Base-by-base conservation (phyloP, 1,140 invertebrate genomes). In the Ruditapes philippinarum region DNA sequence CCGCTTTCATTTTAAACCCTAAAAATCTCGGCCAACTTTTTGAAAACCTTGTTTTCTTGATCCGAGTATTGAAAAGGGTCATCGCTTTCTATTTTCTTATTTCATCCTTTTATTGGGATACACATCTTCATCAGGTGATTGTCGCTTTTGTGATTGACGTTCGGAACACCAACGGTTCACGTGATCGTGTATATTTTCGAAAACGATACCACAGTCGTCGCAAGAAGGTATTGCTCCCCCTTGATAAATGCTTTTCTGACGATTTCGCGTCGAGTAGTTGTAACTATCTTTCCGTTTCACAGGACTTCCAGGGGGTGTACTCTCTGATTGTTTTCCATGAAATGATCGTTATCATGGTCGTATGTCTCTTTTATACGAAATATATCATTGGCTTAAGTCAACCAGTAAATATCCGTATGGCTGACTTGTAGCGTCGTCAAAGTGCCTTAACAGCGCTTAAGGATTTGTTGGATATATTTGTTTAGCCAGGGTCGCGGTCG, bases 361-460 rank as follows among this genome's bases (percentile, higher is more conserved):
- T 7, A 7, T 14, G 5, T 45, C 42, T 14, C 14, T 45, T 45
- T 45, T 45, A 45, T 45, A 45, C 42, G 5, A 45, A 45, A 45
- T 45, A 45, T 45, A 45, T 45, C 42, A 7, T 14, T 33, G 33
- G 25, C 45, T 51, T 31, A 57, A 25, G 25, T 79, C 36, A n/a
- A 65, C 49, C 5, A 81, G 40, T 25, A 81, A 54, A 40, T 81
- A 65, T 2, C 79, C 60, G 33, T 70, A 49, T 3, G 60, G 80
- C 14, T 25, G 1, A 7, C 60, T 82, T 1, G 45, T 17, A 17
- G 57, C 54, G 4, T 82, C 28, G 2, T 68, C 60, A 31, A 84
- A 84, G 31, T 36, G 40, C 22, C 45, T 1, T 22, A 45, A 2
- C 1, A 84, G 38, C 25, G 49, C 36, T 14, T 22, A 14, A 5